Evolutionary conservation across 2,797 vertebrate species (phyloP).

Genomic region (Xyrichtys novacula): DNA sequence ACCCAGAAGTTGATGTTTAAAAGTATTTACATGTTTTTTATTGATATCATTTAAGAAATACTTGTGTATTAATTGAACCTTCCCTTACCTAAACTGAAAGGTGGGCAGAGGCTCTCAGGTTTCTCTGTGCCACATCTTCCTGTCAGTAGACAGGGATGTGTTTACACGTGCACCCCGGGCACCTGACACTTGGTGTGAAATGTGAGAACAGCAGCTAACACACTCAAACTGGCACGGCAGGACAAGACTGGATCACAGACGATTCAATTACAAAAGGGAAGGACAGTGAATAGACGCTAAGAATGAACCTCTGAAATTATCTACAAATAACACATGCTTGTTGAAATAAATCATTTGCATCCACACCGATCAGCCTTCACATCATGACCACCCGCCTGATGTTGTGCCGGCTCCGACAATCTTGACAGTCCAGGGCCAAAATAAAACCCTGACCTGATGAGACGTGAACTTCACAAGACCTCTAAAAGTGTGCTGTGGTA

Average conservation of each 20-base stretch:
- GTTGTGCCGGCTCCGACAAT: no score
- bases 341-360: neutral
- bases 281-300: slow-evolving; percentile 41
- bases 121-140: slow-evolving; percentile 58
- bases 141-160: slow-evolving; percentile 63
- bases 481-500: no score
- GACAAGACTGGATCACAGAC: slow-evolving; percentile 65
- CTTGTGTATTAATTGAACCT: neutral
- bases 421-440: no score
- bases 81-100: slow-evolving; percentile 36
- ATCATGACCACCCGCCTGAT: no score
- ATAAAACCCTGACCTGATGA: no score
- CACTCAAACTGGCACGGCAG: slow-evolving; percentile 33
- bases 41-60: neutral
- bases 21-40: neutral
- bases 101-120: slow-evolving; percentile 45
- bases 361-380: neutral
- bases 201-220: slow-evolving; percentile 59
- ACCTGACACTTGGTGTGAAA: slow-evolving; percentile 77
- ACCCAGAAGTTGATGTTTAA: neutral
- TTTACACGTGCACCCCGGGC: slow-evolving; percentile 69
- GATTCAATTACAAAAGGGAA: slow-evolving; percentile 66
- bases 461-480: no score
- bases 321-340: neutral
- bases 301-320: slow-evolving; percentile 18